These are phyloP conservation scores for Chaetophractus vellerosus DNA, from an alignment of 2,797 vertebrate species.

Conservation along the genomic window DNA sequence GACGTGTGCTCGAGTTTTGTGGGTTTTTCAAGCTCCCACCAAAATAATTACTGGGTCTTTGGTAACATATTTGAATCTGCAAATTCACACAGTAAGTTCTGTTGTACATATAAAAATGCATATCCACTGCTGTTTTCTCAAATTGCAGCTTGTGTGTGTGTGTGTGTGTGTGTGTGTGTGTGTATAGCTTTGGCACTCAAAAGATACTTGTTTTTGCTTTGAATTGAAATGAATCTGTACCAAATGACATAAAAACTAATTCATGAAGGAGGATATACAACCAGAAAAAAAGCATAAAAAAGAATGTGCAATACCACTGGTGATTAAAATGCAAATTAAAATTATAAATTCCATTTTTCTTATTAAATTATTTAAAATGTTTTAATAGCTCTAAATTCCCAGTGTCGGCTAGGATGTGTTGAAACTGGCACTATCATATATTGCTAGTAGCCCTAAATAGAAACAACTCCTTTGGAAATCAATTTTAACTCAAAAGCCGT, in stretches of 20 bases:
- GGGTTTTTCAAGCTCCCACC: neutral
- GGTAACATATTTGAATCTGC: neutral
- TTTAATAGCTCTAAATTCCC: neutral
- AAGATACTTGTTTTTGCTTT: neutral
- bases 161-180: neutral
- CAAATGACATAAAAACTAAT: conserved; percentile 1
- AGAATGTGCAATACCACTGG: neutral
- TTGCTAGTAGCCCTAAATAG: neutral
- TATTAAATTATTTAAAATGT: conserved; percentile 1
- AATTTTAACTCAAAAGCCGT: neutral
- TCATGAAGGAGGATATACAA: neutral
- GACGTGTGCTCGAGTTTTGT: neutral
- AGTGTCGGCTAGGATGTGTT: neutral
- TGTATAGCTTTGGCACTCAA: neutral
- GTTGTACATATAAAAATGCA: neutral
- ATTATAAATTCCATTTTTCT: neutral
- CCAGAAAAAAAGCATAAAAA: neutral
- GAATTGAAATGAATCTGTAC: conserved; percentile 35
- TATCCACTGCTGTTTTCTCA: neutral
- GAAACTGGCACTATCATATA: neutral
- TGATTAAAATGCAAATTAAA: conserved; percentile 15
- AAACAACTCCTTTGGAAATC: neutral
- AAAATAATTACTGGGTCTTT: neutral
- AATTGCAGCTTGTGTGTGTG: neutral
- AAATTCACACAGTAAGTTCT: neutral